Base-by-base conservation (phyloP, 2,888 invertebrate genomes). In the Cyclophora punctaria region DNA sequence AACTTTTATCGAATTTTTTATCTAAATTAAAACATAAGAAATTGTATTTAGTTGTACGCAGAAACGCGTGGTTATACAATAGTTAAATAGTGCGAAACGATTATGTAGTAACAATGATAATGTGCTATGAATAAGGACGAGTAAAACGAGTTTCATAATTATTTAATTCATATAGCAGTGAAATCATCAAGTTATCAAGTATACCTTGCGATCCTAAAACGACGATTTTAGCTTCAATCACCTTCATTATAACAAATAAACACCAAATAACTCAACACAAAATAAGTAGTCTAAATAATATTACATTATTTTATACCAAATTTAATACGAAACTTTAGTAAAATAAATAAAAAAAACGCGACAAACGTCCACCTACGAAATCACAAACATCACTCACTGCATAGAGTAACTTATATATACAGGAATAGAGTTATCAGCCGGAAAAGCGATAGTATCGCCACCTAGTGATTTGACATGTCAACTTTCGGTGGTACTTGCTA, bases 211-310 rank as follows among this genome's bases (percentile, higher is more conserved):
- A 91, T 50, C 96, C 96, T 53, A 96, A 89, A 59, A 96, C 93
- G 48, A 96, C 96, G 48, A 96, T 93, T 91, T 96, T 96, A 54
- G 94, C 96, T 77, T 94, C 93, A 59, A 95, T 90, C 57, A 92
- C 92, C 78, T 92, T 93, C 95, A 95, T 95, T 75, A 74, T 80
- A 52, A 45, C 64, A 57, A 64, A 57, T 57, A 53, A 55, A 62
- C 55, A 53, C 60, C 58, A 48, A 41, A 55, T 52, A 48, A 53
- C 52, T 50, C 46, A 51, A 42, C 52, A 51, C 53, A 48, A 50
- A 34, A 41, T 44, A 44, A 45, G 55, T 41, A 45, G 49, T 20
- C 20, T 45, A 45, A 47, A 48, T 43, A 56, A 64, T 52, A 58
- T 66, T 59, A 66, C 69, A 69, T 67, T 20, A 51, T 40, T 61